Percentiles rank a stretch among this genome's conserved stretches.
phyloP scores from a whole-genome alignment of 2,888 invertebrate genomes.

The Eupithecia insigniata region DNA sequence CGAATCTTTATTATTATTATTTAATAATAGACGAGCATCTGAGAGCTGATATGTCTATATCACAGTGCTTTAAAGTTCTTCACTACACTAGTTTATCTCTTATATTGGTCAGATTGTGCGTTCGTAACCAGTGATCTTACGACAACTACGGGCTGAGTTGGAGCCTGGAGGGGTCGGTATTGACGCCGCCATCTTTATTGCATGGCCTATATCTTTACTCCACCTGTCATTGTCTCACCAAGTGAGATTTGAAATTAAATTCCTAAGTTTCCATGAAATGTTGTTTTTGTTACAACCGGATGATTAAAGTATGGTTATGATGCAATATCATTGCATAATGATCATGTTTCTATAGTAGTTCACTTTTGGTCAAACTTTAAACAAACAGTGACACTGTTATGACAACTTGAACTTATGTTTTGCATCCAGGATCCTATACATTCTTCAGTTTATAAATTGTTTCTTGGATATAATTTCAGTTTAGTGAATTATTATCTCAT shows the following conservation, averaged over 20 bases:
- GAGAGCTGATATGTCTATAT: too few species aligned
- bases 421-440: neutral
- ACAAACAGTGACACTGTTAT: conserved; percentile 5
- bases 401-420: neutral
- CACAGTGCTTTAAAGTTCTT: too few species aligned
- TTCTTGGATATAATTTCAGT: neutral
- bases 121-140: too few species aligned
- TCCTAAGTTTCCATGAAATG: neutral
- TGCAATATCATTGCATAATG: neutral
- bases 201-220: too few species aligned
- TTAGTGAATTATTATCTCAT: neutral
- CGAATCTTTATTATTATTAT: too few species aligned
- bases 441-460: neutral
- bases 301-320: neutral
- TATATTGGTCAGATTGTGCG: too few species aligned
- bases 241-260: neutral
- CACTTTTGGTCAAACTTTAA: neutral
- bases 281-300: neutral
- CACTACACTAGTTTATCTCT: too few species aligned
- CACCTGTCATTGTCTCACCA: neutral
- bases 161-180: too few species aligned
- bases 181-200: too few species aligned
- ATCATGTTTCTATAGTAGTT: neutral
- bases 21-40: too few species aligned
- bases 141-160: too few species aligned